A percentile compares a stretch with the other conserved stretches of the same genome.
These are phyloP conservation scores for Brachionus koreanus DNA, from an alignment of 1,140 invertebrate species.

Conservation along the genomic window DNA sequence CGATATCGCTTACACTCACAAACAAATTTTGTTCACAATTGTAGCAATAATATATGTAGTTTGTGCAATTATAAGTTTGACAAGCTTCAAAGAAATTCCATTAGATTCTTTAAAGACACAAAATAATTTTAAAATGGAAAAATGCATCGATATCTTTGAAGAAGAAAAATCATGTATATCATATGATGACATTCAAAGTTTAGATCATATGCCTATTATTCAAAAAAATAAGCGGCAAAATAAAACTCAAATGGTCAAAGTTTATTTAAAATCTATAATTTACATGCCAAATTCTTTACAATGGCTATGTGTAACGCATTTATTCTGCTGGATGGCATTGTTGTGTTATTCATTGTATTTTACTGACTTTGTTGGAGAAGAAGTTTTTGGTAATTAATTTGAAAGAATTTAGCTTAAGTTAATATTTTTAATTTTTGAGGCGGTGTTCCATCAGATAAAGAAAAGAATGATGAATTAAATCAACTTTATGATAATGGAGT, in stretches of 20 bases:
- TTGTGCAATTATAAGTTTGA: constrained; percentile 74
- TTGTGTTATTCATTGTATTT: constrained; percentile 94
- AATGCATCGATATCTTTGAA: background rate
- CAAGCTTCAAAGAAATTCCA: constrained; percentile 81
- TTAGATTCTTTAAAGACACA: constrained; percentile 61
- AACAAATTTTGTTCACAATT: constrained; percentile 80
- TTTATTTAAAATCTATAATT: constrained; percentile 82
- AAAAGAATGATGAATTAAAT: constrained; percentile 63
- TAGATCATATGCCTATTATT: background rate
- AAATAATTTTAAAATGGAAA: background rate
- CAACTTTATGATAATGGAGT: constrained; percentile 80
- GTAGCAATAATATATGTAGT: constrained; percentile 79
- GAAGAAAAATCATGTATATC: background rate
- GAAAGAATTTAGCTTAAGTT: constrained; percentile 54
- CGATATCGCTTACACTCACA: constrained; percentile 71
- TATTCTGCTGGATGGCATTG: constrained; percentile 96
- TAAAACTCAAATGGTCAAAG: constrained; percentile 56
- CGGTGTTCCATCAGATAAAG: constrained; percentile 63
- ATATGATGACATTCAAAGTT: constrained; percentile 5
- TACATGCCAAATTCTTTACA: constrained; percentile 78
- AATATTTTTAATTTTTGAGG: background rate
- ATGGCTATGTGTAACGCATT: constrained; percentile 83
- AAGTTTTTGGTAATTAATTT: constrained; percentile 86
- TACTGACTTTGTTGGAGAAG: constrained; percentile 92
- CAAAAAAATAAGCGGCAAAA: background rate